Conservation (phyloP, 2,888 invertebrate genomes). For the Papilio gigon region DNA sequence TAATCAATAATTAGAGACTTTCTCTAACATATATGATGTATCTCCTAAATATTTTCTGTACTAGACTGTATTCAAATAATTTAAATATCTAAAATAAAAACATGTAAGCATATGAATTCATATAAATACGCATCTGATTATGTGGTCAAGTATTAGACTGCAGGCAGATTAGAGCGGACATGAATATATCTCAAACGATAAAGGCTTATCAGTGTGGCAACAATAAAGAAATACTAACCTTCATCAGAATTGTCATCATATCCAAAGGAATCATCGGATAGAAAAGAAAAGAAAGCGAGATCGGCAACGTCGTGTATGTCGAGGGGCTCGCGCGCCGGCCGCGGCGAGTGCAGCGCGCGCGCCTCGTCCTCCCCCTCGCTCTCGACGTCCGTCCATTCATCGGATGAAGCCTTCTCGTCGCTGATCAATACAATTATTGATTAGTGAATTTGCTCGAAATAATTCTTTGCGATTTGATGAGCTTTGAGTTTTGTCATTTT, state of each 20-base stretch:
- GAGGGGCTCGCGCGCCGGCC: slow-evolving; percentile 49
- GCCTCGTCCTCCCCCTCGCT: slow-evolving; percentile 57
- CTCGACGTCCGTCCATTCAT: slow-evolving; percentile 71
- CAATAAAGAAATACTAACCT: slow-evolving; percentile 52
- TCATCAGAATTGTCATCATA: slow-evolving; percentile 76
- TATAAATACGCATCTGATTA: neutral
- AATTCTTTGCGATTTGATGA: no score
- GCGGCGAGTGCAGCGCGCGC: slow-evolving; percentile 49
- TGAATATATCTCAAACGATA: no score
- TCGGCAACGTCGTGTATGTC: slow-evolving; percentile 50
- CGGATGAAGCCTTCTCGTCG: slow-evolving; percentile 71
- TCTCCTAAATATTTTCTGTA: no score
- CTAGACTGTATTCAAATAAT: no score
- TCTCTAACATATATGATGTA: no score
- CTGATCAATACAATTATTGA: slow-evolving; percentile 49
- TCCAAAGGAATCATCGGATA: slow-evolving; percentile 72
- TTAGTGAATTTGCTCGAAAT: no score
- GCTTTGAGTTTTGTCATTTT: no score
- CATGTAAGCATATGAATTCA: no score
- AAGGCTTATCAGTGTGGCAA: neutral
- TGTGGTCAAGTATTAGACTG: neutral
- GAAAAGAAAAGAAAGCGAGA: slow-evolving; percentile 55
- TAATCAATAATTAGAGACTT: no score
- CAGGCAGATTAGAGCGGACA: neutral
- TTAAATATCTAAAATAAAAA: no score